Conservation (phyloP, 2,113 vertebrate genomes). For the Emydura subglobosa region DNA sequence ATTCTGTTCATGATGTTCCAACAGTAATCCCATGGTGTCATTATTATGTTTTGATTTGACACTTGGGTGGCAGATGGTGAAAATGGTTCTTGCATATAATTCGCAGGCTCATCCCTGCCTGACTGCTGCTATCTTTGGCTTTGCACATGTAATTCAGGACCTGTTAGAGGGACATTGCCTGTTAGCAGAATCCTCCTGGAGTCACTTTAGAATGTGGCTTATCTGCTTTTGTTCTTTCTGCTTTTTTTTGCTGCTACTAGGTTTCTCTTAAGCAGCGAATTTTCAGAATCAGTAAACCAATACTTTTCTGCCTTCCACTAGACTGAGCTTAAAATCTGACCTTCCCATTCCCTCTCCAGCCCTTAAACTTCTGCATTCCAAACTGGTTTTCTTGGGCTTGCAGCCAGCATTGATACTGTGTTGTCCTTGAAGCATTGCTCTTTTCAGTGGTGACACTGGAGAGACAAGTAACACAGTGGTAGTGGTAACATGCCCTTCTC, state of each 20-base stretch:
- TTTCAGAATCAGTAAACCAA: background rate
- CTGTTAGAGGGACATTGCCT: background rate
- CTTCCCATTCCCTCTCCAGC: background rate
- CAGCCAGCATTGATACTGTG: background rate
- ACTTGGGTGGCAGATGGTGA: background rate
- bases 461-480: background rate
- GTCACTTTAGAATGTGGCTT: background rate
- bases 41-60: background rate
- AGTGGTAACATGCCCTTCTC: background rate
- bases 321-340: background rate
- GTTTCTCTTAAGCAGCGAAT: background rate
- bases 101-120: background rate
- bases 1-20: background rate
- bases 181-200: background rate
- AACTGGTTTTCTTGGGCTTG: background rate
- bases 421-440: background rate
- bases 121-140: background rate
- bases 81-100: background rate
- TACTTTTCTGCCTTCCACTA: background rate
- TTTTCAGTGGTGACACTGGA: background rate
- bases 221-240: background rate
- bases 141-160: background rate
- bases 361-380: background rate
- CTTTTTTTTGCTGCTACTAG: background rate
- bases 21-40: background rate